Percentiles rank a stretch among this genome's conserved stretches.
These are phyloP conservation scores for Frieseomelitta varia DNA, from an alignment of 1,140 invertebrate species.

Conservation along the genomic window DNA sequence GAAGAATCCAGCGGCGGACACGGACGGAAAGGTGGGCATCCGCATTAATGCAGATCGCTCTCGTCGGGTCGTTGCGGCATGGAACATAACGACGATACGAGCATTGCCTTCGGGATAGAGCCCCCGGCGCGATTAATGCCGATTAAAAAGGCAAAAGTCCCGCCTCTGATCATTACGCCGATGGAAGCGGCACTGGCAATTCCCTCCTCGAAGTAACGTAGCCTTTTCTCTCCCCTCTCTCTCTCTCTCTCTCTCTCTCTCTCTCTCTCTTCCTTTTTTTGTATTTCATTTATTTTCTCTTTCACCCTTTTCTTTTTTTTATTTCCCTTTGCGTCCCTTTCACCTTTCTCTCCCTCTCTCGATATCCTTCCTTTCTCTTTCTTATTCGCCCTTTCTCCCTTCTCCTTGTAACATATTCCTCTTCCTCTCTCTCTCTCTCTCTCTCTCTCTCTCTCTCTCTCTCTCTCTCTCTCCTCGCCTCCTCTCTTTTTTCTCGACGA, in stretches of 20 bases:
- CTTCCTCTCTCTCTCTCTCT: conserved; percentile 45
- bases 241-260: conserved; percentile 47
- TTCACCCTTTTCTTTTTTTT: conserved; percentile 22
- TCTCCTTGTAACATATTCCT: conserved; percentile 41
- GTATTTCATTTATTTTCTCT: conserved; percentile 45
- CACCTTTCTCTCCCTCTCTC: conserved; percentile 45
- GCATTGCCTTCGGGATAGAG: conserved; percentile 41
- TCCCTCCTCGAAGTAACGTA: conserved; percentile 76
- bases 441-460: conserved; percentile 45
- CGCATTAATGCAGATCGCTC: conserved; percentile 56
- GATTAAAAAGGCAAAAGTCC: conserved; percentile 76
- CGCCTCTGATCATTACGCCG: conserved; percentile 71
- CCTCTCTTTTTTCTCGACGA: conserved; percentile 27
- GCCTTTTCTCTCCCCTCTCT: conserved; percentile 62
- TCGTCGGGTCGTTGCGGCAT: conserved; percentile 45
- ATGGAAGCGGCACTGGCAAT: conserved; percentile 64
- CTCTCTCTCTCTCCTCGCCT: conserved; percentile 46
- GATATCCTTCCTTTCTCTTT: conserved; percentile 39
- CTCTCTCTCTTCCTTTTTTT: conserved; percentile 52
- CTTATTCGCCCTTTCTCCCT: conserved; percentile 42
- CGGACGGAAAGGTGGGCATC: conserved; percentile 41
- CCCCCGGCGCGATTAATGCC: conserved; percentile 76
- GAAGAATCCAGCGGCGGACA: conserved; percentile 23
- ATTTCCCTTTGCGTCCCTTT: conserved; percentile 53
- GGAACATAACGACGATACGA: conserved; percentile 51